phyloP scores from a whole-genome alignment of 2,113 vertebrate species.

The Orthonyx spaldingii region DNA sequence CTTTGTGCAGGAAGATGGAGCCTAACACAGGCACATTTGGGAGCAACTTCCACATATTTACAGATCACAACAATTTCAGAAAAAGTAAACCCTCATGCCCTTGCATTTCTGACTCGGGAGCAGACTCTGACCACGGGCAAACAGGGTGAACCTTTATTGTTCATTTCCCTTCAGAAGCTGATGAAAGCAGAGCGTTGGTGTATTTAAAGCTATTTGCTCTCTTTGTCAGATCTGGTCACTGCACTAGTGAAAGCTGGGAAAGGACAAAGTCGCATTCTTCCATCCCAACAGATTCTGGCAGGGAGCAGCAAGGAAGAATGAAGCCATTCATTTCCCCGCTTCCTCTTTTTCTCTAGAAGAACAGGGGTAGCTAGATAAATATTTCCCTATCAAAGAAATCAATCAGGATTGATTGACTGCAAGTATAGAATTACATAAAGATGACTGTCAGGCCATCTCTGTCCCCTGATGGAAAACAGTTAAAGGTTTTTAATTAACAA shows the following conservation, averaged over 20 bases:
- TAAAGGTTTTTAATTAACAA: not conserved
- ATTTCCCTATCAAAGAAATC: slow-evolving; percentile 1
- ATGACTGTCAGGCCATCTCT: not conserved
- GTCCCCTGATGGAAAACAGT: not conserved
- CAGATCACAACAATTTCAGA: not conserved
- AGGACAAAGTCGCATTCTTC: slow-evolving; percentile 8
- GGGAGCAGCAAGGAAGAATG: slow-evolving; percentile 6
- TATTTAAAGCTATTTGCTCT: slow-evolving; percentile 29
- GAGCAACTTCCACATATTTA: not conserved
- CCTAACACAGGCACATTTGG: not conserved
- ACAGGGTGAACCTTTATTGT: not conserved
- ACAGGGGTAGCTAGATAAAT: not conserved
- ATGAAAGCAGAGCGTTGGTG: not conserved
- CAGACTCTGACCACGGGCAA: not conserved
- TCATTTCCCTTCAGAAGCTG: slow-evolving; percentile 6
- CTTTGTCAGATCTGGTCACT: slow-evolving; percentile 31
- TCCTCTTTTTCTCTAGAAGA: not conserved
- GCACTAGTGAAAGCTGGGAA: not conserved
- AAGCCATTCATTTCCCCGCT: slow-evolving; percentile 6
- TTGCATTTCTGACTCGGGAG: not conserved
- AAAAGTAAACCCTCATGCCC: not conserved
- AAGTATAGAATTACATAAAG: not conserved
- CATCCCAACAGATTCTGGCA: slow-evolving; percentile 27
- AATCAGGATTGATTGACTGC: not conserved
- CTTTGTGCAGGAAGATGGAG: not conserved